Base-by-base conservation (phyloP, 2,113 vertebrate species). In the Orycteropus afer region DNA sequence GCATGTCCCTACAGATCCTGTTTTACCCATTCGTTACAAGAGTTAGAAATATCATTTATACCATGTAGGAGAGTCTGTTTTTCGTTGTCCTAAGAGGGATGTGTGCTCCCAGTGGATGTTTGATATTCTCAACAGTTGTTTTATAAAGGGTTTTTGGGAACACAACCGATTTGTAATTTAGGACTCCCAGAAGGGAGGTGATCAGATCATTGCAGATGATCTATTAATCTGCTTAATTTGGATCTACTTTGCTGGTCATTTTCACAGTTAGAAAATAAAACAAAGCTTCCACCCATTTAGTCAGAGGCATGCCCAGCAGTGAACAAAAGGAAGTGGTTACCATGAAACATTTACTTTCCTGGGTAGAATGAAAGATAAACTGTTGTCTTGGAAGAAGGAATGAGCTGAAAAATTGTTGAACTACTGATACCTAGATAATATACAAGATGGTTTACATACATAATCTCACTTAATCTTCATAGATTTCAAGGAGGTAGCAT, bases 21-120 rank as follows among this genome's bases (percentile, higher is more conserved):
- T 12, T 86, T 34, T 80, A 6, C 80, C 63, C 40, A 17, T 53
- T 47, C n/a, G n/a, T n/a, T n/a, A 85, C 37, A 74, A 42, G 74
- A 65, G 51, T 95, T 86, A 93, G 77, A 37, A 78, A 53, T 91
- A n/a, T 59, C 76, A 69, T 93, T 76, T 87, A 61, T 82, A 83
- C 77, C n/a, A 45, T 3, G 34, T 73, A 7, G 49, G 74, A 89
- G 10, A 92, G 59, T 40, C n/a, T 42, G 25, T 57, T 86, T 95
- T 87, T 69, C n/a, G 9, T 61, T 17, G 14, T 78, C 13, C 15
- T 49, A 7, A 47, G 57, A 83, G 51, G 32, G 22, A 47, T 86
- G 11, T 90, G 15, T 91, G 34, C 55, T 74, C 42, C 11, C 34
- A 77, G 59, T 78, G 18, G 59, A 25, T 65, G n/a, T 25, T 94